A percentile compares a stretch with the other conserved stretches of the same genome.
phyloP scores from a whole-genome alignment of 2,113 vertebrate genomes.

The Salvelinus alpinus region DNA sequence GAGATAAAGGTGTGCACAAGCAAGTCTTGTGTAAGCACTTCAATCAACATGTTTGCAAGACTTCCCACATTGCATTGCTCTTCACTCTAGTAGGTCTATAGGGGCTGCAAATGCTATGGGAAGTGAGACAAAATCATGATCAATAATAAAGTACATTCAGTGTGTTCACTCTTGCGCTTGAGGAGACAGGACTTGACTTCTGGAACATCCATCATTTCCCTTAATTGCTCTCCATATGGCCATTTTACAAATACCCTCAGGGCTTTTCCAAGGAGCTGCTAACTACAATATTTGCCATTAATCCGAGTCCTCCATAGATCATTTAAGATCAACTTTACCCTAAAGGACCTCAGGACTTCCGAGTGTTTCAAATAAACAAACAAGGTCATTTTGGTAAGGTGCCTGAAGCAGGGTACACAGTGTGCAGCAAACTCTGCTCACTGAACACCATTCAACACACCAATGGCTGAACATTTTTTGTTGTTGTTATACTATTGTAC shows the following conservation, averaged over 20 bases:
- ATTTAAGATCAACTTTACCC: background rate
- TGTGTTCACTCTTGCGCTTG: no score
- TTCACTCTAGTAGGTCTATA: background rate
- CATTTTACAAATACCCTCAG: background rate
- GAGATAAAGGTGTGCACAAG: background rate
- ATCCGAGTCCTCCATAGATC: background rate
- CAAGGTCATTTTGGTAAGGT: slow-evolving; percentile 2
- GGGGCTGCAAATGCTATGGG: background rate
- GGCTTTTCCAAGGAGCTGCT: background rate
- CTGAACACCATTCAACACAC: background rate
- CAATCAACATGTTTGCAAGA: background rate
- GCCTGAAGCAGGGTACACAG: background rate
- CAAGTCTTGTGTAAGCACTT: background rate
- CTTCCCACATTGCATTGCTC: background rate
- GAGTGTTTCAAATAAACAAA: slow-evolving; percentile 2
- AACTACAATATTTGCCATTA: background rate
- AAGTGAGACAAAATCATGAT: background rate
- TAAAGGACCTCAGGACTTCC: background rate
- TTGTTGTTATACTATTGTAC: no score
- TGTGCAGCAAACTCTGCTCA: background rate
- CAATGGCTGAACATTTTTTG: background rate
- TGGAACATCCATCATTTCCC: background rate
- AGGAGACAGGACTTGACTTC: background rate
- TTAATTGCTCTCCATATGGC: background rate
- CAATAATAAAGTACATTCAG: background rate